These are phyloP conservation scores for Ptiloglossa arizonensis DNA, from an alignment of 1,140 invertebrate genomes.

Conservation along the genomic window DNA sequence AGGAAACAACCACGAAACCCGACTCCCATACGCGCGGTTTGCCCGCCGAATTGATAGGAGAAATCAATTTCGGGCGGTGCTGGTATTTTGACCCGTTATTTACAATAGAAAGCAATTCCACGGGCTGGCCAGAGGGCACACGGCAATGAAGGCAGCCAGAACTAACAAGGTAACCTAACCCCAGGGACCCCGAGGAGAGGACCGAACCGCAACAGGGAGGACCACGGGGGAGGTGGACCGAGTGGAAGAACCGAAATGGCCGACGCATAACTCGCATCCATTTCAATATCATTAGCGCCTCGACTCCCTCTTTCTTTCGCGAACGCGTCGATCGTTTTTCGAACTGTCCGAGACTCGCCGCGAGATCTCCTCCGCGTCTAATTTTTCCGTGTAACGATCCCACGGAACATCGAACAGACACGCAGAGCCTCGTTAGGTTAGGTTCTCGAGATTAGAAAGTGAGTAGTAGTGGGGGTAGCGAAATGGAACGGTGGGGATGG, in stretches of 20 bases:
- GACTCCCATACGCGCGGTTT: background rate
- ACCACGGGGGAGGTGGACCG: conserved; percentile 29
- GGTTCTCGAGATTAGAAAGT: too few species aligned
- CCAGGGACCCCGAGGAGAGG: conserved; percentile 54
- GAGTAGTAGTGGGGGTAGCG: too few species aligned
- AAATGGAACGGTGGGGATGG: too few species aligned
- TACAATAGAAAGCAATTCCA: conserved; percentile 73
- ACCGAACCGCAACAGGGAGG: conserved; percentile 38
- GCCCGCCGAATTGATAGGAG: conserved; percentile 40
- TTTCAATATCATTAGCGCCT: conserved; percentile 73
- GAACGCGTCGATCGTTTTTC: too few species aligned
- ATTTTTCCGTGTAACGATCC: too few species aligned
- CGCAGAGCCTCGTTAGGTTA: too few species aligned
- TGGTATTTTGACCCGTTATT: conserved; percentile 65
- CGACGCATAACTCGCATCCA: conserved; percentile 67
- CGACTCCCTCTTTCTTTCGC: conserved; percentile 3
- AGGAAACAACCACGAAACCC: background rate
- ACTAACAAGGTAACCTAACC: conserved; percentile 74
- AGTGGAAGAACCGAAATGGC: conserved; percentile 61
- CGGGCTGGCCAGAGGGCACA: conserved; percentile 64
- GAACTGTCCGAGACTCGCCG: too few species aligned
- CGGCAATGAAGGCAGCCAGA: conserved; percentile 69
- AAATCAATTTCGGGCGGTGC: conserved; percentile 62
- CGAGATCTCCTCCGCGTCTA: too few species aligned
- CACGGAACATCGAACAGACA: too few species aligned